phyloP scores from a whole-genome alignment of 2,797 vertebrate species.

The Cottoperca gobio region DNA sequence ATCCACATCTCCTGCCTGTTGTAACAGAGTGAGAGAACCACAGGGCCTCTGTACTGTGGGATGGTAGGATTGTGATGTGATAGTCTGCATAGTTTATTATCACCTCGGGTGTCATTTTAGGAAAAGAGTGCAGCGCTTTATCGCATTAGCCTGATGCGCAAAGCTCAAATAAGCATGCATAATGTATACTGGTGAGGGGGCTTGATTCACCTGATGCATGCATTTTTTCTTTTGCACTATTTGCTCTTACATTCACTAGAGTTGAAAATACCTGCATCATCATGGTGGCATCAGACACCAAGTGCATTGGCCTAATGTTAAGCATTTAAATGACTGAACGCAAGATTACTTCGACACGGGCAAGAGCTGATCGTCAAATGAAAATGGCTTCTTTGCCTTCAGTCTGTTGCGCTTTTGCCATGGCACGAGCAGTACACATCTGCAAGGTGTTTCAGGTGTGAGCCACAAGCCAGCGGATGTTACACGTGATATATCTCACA shows the following conservation, averaged over 20 bases:
- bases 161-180: slow-evolving; percentile 4
- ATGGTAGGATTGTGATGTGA: neutral
- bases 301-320: neutral
- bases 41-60: neutral
- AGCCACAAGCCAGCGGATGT: neutral
- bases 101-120: neutral
- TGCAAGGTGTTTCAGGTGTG: slow-evolving; percentile 18
- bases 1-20: neutral
- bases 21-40: neutral
- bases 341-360: slow-evolving; percentile 6
- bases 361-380: slow-evolving; percentile 16
- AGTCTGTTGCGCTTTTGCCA: slow-evolving; percentile 34
- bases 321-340: slow-evolving; percentile 12
- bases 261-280: slow-evolving; percentile 33
- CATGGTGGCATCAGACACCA: neutral
- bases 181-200: neutral
- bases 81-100: slow-evolving; percentile 6
- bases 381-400: slow-evolving; percentile 51
- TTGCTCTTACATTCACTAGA: neutral
- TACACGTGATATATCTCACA: slow-evolving; percentile 18
- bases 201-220: neutral
- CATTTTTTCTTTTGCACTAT: slow-evolving; percentile 4
- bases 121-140: neutral
- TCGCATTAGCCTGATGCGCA: slow-evolving; percentile 7
- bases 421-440: neutral